Evolutionary conservation across 1,140 invertebrate genomes (phyloP).

Genomic region (Diorhabda sublineata): DNA sequence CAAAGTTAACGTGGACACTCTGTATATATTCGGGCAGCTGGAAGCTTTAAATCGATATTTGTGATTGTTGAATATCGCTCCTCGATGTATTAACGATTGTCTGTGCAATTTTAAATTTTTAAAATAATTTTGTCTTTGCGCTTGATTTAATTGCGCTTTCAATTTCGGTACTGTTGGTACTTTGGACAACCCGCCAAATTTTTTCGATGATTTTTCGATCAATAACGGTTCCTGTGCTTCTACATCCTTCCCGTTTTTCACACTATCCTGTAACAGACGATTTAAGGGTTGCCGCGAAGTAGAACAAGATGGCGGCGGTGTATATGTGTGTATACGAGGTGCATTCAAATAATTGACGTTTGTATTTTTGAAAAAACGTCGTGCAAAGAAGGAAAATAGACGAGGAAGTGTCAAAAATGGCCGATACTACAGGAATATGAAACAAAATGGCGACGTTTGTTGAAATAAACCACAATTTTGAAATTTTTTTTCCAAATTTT

Average conservation of each 20-base stretch:
- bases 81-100: conserved; percentile 72
- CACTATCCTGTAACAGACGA: conserved; percentile 26
- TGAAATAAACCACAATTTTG: too few relatives aligned
- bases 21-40: conserved; percentile 85
- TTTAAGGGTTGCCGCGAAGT: too few relatives aligned
- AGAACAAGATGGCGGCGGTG: too few relatives aligned
- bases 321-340: too few relatives aligned
- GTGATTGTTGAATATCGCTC: conserved; percentile 74
- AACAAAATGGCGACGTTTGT: too few relatives aligned
- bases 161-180: conserved; percentile 50
- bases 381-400: too few relatives aligned
- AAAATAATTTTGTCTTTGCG: conserved; percentile 61
- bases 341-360: too few relatives aligned
- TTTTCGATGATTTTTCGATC: conserved; percentile 13
- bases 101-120: conserved; percentile 71
- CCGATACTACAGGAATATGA: too few relatives aligned
- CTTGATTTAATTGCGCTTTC: conserved; percentile 49
- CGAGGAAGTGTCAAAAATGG: too few relatives aligned
- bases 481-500: too few relatives aligned
- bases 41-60: conserved; percentile 79
- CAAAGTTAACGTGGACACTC: conserved; percentile 84
- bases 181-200: conserved; percentile 3
- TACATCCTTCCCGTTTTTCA: conserved; percentile 29
- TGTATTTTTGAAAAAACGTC: too few relatives aligned
- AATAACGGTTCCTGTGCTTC: conserved; percentile 32